Percentiles rank a stretch among this genome's conserved stretches.
Conservation (phyloP, 2,888 invertebrate genomes). For the Actias luna region DNA sequence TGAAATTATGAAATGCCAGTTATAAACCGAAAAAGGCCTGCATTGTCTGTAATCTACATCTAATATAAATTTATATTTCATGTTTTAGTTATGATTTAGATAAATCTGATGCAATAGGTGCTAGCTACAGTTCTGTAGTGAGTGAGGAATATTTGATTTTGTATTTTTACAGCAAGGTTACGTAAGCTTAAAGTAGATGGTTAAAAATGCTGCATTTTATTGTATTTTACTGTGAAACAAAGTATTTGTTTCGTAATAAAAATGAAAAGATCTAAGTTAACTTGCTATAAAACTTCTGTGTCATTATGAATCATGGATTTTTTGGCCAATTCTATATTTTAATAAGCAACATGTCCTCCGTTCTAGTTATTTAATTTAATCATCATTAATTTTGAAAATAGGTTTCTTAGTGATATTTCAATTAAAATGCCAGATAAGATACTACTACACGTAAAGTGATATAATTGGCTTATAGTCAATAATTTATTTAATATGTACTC, state of each 20-base stretch:
- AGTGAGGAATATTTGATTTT: slow-evolving; percentile 46
- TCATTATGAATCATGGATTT: background rate
- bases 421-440: slow-evolving; percentile 31
- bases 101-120: slow-evolving; percentile 18
- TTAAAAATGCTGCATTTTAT: background rate
- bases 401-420: slow-evolving; percentile 22
- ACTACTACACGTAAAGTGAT: slow-evolving; percentile 37
- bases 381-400: slow-evolving; percentile 20
- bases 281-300: background rate
- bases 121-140: slow-evolving; percentile 39
- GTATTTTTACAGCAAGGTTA: slow-evolving; percentile 49
- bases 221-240: background rate
- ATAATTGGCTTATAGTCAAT: slow-evolving; percentile 43
- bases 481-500: slow-evolving; percentile 58
- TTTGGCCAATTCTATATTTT: background rate
- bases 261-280: background rate
- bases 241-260: background rate
- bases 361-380: slow-evolving; percentile 21
- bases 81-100: slow-evolving; percentile 1
- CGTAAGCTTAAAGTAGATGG: background rate
- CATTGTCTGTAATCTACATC: background rate
- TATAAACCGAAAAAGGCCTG: too few species aligned
- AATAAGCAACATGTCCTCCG: background rate
- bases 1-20: too few species aligned
- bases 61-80: background rate